These are phyloP conservation scores for Lophotis ruficrista DNA, from an alignment of 2,113 vertebrate genomes.

Conservation along the genomic window DNA sequence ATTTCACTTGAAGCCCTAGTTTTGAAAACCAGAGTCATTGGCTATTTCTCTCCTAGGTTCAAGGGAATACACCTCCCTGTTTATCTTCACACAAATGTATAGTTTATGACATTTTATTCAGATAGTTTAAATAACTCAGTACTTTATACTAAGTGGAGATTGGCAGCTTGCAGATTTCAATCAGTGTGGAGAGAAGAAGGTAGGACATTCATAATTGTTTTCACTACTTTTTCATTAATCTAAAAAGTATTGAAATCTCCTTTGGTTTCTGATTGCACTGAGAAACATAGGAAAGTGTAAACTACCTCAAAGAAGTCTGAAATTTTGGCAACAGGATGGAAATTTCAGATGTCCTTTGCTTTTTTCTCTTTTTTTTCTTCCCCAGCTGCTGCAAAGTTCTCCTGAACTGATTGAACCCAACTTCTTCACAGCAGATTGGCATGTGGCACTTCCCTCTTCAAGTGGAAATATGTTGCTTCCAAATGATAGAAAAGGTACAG, in stretches of 20 bases:
- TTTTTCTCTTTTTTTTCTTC: too few relatives aligned
- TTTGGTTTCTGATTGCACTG: not conserved
- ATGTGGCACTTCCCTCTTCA: slow-evolving; percentile 65
- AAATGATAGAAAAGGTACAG: slow-evolving; percentile 77
- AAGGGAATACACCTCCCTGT: not conserved
- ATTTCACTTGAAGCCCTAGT: not conserved
- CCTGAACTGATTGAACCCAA: slow-evolving; percentile 81
- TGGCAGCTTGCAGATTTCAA: not conserved
- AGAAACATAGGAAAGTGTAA: not conserved
- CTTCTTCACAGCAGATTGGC: slow-evolving; percentile 76
- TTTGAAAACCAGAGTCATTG: not conserved
- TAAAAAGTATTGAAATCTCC: not conserved
- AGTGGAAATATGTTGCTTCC: slow-evolving; percentile 51
- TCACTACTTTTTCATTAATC: not conserved
- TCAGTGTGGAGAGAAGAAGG: not conserved
- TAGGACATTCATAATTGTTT: not conserved
- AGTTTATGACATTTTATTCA: not conserved
- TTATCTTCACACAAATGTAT: not conserved
- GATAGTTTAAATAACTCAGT: not conserved
- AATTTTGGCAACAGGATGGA: not conserved
- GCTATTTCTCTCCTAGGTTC: not conserved
- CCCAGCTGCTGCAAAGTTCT: slow-evolving; percentile 85
- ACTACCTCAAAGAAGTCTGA: not conserved
- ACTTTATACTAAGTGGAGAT: not conserved
- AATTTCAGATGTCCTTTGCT: too few relatives aligned